Percentiles rank a stretch among this genome's conserved stretches.
Evolutionary conservation across 1,140 invertebrate genomes (phyloP).

Genomic region (Drosophila kanapiae): DNA sequence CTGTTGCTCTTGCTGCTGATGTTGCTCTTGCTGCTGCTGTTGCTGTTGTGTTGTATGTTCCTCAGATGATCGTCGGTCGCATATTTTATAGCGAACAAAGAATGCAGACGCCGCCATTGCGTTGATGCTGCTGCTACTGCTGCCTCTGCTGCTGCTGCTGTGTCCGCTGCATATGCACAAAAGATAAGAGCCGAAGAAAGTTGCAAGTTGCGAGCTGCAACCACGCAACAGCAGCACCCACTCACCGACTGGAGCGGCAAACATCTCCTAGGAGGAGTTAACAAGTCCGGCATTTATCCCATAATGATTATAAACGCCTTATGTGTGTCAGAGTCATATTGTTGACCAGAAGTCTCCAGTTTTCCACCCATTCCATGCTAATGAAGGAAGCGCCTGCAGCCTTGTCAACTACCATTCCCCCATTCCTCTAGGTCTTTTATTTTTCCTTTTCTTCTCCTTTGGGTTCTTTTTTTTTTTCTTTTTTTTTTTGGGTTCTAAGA

Average conservation of each 20-base stretch:
- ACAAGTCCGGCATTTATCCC: constrained; percentile 37
- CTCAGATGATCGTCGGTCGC: constrained; percentile 73
- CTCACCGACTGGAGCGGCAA: constrained; percentile 57
- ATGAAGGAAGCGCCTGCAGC: constrained; percentile 75
- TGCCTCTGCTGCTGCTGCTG: constrained; percentile 40
- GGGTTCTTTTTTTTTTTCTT: neutral
- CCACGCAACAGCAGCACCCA: constrained; percentile 68
- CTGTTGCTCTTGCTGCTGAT: constrained; percentile 34
- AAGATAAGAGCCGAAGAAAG: constrained; percentile 77
- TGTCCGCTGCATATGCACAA: constrained; percentile 75
- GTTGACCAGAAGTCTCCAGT: constrained; percentile 19
- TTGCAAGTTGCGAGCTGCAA: constrained; percentile 55
- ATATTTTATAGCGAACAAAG: constrained; percentile 75
- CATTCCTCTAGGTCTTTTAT: constrained; percentile 12
- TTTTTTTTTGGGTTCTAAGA: constrained; percentile 15
- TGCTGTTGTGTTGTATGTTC: constrained; percentile 30
- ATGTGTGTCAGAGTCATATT: constrained; percentile 58
- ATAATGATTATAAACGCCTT: constrained; percentile 59
- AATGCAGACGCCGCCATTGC: constrained; percentile 73
- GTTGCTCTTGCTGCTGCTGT: constrained; percentile 30
- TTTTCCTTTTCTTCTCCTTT: constrained; percentile 5
- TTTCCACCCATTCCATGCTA: constrained; percentile 58
- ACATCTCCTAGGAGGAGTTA: constrained; percentile 33
- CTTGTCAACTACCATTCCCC: constrained; percentile 58
- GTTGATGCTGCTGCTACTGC: constrained; percentile 48